Evolutionary conservation across 2,888 invertebrate genomes (phyloP).

Genomic region (Beris chalybata): DNA sequence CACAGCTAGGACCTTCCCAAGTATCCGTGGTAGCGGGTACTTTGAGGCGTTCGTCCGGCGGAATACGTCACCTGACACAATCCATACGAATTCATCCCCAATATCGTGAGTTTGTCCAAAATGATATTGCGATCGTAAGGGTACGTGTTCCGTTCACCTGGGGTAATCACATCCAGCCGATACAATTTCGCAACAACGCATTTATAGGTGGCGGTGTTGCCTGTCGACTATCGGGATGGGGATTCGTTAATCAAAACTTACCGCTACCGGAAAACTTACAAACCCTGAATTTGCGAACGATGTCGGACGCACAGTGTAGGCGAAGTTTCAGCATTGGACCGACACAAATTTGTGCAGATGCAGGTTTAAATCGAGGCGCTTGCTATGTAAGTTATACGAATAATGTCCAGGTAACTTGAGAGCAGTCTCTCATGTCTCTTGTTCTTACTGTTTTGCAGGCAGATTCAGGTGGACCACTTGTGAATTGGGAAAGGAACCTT

Average conservation of each 20-base stretch:
- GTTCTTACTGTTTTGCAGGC: conserved; percentile 44
- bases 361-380: conserved; percentile 46
- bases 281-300: conserved; percentile 48
- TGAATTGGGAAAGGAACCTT: conserved; percentile 42
- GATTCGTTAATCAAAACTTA: conserved; percentile 27
- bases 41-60: conserved; percentile 40
- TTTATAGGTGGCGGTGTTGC: conserved; percentile 46
- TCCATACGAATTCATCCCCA: conserved; percentile 50
- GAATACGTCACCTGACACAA: conserved; percentile 46
- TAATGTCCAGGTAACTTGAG: too few species aligned
- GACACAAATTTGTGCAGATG: conserved; percentile 51
- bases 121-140: conserved; percentile 53
- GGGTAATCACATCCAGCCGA: conserved; percentile 51
- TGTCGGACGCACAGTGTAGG: conserved; percentile 48
- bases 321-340: conserved; percentile 48
- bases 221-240: conserved; percentile 51
- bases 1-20: conserved; percentile 31
- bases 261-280: conserved; percentile 48
- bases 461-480: conserved; percentile 54
- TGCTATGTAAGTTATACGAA: conserved; percentile 47
- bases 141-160: conserved; percentile 49
- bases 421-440: too few species aligned
- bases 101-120: conserved; percentile 49
- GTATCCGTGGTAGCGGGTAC: conserved; percentile 42
- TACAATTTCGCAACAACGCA: conserved; percentile 50